phyloP scores from a whole-genome alignment of 1,140 invertebrate species.

The Bombus impatiens region DNA sequence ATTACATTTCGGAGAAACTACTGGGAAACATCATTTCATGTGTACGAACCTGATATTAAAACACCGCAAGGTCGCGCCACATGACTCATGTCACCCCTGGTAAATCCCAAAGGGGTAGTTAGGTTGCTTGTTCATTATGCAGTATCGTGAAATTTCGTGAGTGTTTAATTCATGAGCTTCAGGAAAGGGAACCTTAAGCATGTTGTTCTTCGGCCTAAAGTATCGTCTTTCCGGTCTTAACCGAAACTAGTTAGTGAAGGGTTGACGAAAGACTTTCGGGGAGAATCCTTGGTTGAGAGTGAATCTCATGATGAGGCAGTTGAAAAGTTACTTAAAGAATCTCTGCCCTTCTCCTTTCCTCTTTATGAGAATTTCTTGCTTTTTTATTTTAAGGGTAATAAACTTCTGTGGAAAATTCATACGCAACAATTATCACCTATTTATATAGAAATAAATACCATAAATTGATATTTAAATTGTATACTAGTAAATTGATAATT shows the following conservation, averaged over 20 bases:
- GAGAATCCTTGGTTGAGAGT: neutral
- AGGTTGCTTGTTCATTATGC: neutral
- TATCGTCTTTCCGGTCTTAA: neutral
- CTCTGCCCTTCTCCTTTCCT: neutral
- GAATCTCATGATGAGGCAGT: neutral
- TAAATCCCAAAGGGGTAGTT: neutral
- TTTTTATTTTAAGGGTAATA: too few relatives aligned
- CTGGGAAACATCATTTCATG: neutral
- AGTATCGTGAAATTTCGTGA: conserved; percentile 4
- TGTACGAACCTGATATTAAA: neutral
- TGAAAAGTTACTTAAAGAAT: neutral
- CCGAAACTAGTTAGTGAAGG: neutral
- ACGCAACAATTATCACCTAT: too few relatives aligned
- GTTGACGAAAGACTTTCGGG: neutral
- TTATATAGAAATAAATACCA: too few relatives aligned
- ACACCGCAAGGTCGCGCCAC: neutral
- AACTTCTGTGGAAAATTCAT: too few relatives aligned
- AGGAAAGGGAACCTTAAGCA: neutral
- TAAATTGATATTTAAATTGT: too few relatives aligned
- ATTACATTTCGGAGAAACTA: neutral
- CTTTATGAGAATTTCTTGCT: neutral
- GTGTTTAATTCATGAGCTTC: conserved; percentile 1
- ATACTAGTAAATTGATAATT: too few relatives aligned
- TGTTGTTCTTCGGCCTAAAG: neutral
- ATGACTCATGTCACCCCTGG: neutral